Conservation (phyloP, 35 echinoderm and acorn worm species). For the Heliocidaris tuberculata region DNA sequence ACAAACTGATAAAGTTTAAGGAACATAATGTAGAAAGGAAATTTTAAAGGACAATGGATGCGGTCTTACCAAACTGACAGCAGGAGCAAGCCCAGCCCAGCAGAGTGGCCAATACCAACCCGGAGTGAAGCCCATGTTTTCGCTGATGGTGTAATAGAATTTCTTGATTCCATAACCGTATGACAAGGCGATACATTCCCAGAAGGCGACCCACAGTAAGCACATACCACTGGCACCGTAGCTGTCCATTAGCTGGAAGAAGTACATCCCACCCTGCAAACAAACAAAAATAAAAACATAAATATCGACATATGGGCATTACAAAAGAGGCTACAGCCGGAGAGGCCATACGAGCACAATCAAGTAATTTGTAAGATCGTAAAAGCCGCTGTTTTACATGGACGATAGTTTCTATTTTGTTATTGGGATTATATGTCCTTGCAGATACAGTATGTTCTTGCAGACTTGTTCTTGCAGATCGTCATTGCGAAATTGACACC, state of each 20-base stretch:
- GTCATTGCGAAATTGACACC: too few relatives aligned
- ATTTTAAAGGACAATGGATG: neutral
- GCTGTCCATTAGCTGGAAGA: conserved; percentile 91
- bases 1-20: too few relatives aligned
- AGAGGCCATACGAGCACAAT: too few relatives aligned
- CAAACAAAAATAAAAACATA: neutral
- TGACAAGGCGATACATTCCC: conserved; percentile 80
- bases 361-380: too few relatives aligned
- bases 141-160: conserved; percentile 66
- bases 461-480: too few relatives aligned
- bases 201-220: conserved; percentile 86
- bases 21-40: neutral
- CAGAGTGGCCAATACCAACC: conserved; percentile 87
- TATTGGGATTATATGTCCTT: too few relatives aligned
- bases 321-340: too few relatives aligned
- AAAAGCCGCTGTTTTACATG: too few relatives aligned
- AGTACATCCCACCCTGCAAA: conserved; percentile 91
- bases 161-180: conserved; percentile 85
- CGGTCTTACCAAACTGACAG: conserved; percentile 76
- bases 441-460: too few relatives aligned
- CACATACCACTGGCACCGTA: conserved; percentile 91
- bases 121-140: conserved; percentile 85
- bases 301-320: neutral
- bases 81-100: conserved; percentile 72
- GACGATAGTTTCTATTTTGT: too few relatives aligned